phyloP scores from a whole-genome alignment of 2,113 vertebrate genomes.

The Etheostoma spectabile region DNA sequence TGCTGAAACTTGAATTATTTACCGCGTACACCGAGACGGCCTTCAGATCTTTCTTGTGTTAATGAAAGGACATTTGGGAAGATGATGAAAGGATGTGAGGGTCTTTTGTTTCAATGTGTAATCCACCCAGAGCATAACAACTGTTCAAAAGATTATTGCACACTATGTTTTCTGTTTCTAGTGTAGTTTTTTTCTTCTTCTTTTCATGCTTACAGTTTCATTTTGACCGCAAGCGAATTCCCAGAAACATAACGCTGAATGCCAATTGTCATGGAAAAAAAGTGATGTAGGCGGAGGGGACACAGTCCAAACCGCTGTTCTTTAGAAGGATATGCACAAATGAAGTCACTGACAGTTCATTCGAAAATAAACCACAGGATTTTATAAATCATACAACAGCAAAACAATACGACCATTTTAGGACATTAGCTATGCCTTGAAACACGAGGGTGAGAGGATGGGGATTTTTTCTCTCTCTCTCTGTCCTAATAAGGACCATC shows the following conservation, averaged over 20 bases:
- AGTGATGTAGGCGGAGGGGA: constrained; percentile 34
- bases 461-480: neutral
- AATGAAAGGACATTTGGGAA: constrained; percentile 15
- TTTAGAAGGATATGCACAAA: constrained; percentile 62
- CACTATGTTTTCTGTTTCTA: neutral
- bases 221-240: constrained; percentile 69
- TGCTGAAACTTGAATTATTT: constrained; percentile 51
- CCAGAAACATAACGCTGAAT: constrained; percentile 51
- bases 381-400: constrained; percentile 57
- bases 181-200: constrained; percentile 19
- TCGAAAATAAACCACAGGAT: constrained; percentile 54
- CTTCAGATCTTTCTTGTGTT: constrained; percentile 13
- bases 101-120: constrained; percentile 11
- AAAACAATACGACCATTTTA: constrained; percentile 69
- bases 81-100: constrained; percentile 9
- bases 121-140: constrained; percentile 36
- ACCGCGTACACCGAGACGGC: constrained; percentile 10
- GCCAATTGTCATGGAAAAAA: constrained; percentile 54
- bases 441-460: constrained; percentile 15
- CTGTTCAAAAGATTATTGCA: constrained; percentile 27
- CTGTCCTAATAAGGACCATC: constrained; percentile 55
- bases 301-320: constrained; percentile 67
- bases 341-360: constrained; percentile 64
- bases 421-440: constrained; percentile 55
- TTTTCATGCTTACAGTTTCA: constrained; percentile 48